Percentiles rank a stretch among this genome's conserved stretches.
phyloP scores from a whole-genome alignment of 2,113 vertebrate species.

The Protomyctophum bolini region DNA sequence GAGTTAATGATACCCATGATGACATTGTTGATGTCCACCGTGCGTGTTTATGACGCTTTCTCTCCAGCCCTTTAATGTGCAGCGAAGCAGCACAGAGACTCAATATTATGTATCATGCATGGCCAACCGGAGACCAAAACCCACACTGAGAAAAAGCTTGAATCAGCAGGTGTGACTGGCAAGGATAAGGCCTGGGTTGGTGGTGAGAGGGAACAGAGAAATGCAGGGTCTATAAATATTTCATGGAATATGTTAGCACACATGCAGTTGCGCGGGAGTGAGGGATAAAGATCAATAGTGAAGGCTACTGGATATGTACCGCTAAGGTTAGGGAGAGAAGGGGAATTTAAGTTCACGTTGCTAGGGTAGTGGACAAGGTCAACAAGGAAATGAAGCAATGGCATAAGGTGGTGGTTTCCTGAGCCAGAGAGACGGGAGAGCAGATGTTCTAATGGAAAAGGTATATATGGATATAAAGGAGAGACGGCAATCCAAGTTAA shows the following conservation, averaged over 20 bases:
- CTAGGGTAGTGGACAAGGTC: neutral
- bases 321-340: constrained; percentile 32
- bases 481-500: too few species aligned
- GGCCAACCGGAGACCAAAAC: constrained; percentile 46
- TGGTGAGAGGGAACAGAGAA: constrained; percentile 6
- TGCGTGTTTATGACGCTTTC: constrained; percentile 38
- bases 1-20: constrained; percentile 29
- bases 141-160: constrained; percentile 33
- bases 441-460: neutral
- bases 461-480: neutral
- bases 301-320: constrained; percentile 42
- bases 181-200: constrained; percentile 45
- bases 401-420: too few species aligned
- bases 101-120: constrained; percentile 45
- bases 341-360: constrained; percentile 23
- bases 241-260: constrained; percentile 47
- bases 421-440: neutral
- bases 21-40: constrained; percentile 10
- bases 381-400: neutral
- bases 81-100: constrained; percentile 41
- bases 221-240: constrained; percentile 61
- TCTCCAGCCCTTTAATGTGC: constrained; percentile 56
- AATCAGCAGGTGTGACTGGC: constrained; percentile 64
- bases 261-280: constrained; percentile 38
- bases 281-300: constrained; percentile 47